Evolutionary conservation across 2,797 vertebrate genomes (phyloP), one percentile per base, ranked within the genome.

Genomic region (Lepilemur ruficaudatus): DNA sequence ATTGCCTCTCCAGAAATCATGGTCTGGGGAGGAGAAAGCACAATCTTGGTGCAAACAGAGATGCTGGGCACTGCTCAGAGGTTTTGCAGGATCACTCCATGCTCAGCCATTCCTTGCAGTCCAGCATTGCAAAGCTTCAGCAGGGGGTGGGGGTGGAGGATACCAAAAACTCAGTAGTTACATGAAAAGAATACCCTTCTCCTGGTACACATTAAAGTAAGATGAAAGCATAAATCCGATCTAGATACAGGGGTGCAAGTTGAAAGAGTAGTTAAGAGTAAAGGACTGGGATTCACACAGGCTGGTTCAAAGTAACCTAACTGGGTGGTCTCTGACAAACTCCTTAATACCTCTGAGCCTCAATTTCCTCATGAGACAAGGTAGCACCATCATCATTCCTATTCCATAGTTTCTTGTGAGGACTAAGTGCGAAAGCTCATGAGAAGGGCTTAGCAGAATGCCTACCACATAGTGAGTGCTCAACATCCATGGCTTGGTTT

Each of bases 11-110:
- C 38, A 61, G 38, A 67, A 38, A n/a, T 18, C 43, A 15, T 46
- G 20, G 48, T 3, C 23, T 30, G 9, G 38, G 5, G 59, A 48
- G 28, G 22, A 59, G 41, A 67, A 25, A 67, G 23, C 23, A 69
- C 10, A 35, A 13, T 1, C 0, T 43, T 14, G 35, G 41, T 8
- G n/a, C 23, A 43, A 55, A 12, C 0, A 30, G 5, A 25, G 28
- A 22, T 14, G 13, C 35, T 35, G 52, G 52, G 38, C 20, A 52
- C 48, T 43, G 69, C 38, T 57, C 8, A 38, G 57, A 52, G 52
- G 20, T 22, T 35, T 22, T 12, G 9, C 3, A 6, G 7, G 57
- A n/a, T 8, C 20, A 14, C 5, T 46, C 80, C 7, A 7, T 6
- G 14, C 35, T 55, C 28, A 28, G 65, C 25, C 35, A 7, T 32